These are phyloP conservation scores for Acyrthosiphon pisum DNA, from an alignment of 1,140 invertebrate genomes.

Conservation along the genomic window DNA sequence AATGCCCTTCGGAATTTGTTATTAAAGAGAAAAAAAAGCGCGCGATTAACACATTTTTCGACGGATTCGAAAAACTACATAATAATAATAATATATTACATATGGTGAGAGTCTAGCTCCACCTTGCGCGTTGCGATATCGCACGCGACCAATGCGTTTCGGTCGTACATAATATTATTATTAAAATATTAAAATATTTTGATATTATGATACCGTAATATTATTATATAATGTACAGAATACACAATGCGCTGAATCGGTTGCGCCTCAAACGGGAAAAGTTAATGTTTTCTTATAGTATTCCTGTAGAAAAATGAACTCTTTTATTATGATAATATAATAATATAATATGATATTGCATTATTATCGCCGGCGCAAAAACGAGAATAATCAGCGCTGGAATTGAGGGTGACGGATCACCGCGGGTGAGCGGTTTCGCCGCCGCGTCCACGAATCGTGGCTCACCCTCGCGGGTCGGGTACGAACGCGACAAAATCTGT, in stretches of 20 bases:
- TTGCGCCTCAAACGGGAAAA: background rate
- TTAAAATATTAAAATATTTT: background rate
- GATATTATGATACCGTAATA: background rate
- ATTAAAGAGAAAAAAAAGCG: slow-evolving; percentile 25
- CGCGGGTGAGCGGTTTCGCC: background rate
- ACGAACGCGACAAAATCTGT: slow-evolving; percentile 2
- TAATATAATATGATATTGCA: background rate
- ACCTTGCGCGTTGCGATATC: background rate
- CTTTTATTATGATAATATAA: background rate
- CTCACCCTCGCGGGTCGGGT: background rate
- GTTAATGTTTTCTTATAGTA: background rate
- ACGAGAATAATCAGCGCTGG: background rate
- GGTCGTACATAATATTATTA: background rate
- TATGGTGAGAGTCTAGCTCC: background rate
- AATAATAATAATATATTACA: background rate
- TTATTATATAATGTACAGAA: background rate
- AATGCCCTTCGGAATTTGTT: slow-evolving; percentile 52
- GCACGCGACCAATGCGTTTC: background rate
- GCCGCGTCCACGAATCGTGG: background rate
- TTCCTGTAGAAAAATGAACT: too few relatives aligned
- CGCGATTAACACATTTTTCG: slow-evolving; percentile 20
- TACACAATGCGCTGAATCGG: background rate
- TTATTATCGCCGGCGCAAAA: background rate
- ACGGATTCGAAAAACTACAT: background rate
- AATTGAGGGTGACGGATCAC: background rate